A percentile compares a stretch with the other conserved stretches of the same genome.
Conservation (phyloP, 2,797 vertebrate genomes). For the Fringilla coelebs region DNA sequence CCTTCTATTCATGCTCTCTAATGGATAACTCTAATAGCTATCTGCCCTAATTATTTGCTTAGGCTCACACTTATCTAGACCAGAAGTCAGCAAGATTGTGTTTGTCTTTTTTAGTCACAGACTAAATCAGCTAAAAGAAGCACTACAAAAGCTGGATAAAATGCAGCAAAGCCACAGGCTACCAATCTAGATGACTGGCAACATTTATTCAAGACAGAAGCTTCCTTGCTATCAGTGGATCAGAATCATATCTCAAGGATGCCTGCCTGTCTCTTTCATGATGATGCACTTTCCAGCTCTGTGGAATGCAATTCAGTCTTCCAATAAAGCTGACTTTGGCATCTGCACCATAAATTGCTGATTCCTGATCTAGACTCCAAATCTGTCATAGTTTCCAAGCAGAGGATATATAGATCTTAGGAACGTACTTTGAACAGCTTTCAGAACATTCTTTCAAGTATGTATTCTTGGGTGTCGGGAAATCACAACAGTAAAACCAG, state of each 20-base stretch:
- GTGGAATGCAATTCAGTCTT: background rate
- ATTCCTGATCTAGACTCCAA: slow-evolving; percentile 66
- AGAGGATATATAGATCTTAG: slow-evolving; percentile 63
- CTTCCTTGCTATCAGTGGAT: background rate
- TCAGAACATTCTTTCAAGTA: slow-evolving; percentile 69
- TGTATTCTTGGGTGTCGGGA: slow-evolving; percentile 61
- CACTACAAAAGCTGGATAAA: slow-evolving; percentile 39
- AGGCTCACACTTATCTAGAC: slow-evolving; percentile 48
- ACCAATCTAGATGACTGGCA: slow-evolving; percentile 13
- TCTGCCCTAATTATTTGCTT: background rate
- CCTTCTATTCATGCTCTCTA: background rate
- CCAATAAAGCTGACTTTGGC: background rate
- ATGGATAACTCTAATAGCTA: background rate
- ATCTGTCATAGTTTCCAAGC: slow-evolving; percentile 51
- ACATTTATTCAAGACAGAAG: background rate
- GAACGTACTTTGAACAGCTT: slow-evolving; percentile 68
- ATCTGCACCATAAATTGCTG: slow-evolving; percentile 42
- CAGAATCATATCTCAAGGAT: background rate
- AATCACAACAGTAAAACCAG: slow-evolving; percentile 65
- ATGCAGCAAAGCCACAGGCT: slow-evolving; percentile 15
- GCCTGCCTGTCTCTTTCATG: background rate
- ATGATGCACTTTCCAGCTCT: slow-evolving; percentile 12
- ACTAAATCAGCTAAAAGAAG: slow-evolving; percentile 27
- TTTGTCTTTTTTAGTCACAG: slow-evolving; percentile 13
- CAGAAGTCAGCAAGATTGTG: slow-evolving; percentile 62